Evolutionary conservation across 2,888 invertebrate species (phyloP).

Genomic region (Ectropis crepuscularia): DNA sequence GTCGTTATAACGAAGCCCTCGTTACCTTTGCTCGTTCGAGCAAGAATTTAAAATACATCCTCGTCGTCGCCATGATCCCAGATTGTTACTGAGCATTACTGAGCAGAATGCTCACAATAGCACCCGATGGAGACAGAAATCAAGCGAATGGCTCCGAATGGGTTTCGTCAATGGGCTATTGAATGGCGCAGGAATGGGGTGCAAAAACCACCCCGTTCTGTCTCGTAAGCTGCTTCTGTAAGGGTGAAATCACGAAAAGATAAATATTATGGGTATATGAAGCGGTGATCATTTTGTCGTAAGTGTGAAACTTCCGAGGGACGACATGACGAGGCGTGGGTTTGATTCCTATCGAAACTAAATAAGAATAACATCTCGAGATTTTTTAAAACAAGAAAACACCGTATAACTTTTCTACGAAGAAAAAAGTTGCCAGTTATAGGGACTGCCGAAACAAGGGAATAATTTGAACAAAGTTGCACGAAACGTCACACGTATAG

Average conservation of each 20-base stretch:
- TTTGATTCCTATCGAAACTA: too few species aligned
- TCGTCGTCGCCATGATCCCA: not conserved
- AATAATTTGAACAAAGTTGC: too few species aligned
- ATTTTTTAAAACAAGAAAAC: too few species aligned
- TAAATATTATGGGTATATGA: too few species aligned
- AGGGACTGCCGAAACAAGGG: too few species aligned
- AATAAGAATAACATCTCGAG: too few species aligned
- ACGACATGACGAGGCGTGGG: too few species aligned
- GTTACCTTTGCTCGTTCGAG: constrained; percentile 11
- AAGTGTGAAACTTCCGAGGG: too few species aligned
- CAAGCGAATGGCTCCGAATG: constrained; percentile 31
- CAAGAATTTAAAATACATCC: constrained; percentile 20
- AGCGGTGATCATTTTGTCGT: too few species aligned
- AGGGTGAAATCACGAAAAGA: not conserved
- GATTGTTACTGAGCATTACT: constrained; percentile 7
- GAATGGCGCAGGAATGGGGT: constrained; percentile 19
- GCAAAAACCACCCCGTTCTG: constrained; percentile 10
- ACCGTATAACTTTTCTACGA: too few species aligned
- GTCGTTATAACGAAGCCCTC: constrained; percentile 12
- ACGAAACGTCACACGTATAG: too few species aligned
- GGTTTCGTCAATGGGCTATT: constrained; percentile 25
- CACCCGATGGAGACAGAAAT: constrained; percentile 29
- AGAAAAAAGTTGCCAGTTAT: too few species aligned
- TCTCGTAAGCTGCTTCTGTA: constrained; percentile 3
- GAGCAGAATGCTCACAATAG: constrained; percentile 18